Base-by-base conservation (phyloP, 1,140 invertebrate species). In the Sitobion miscanthi region DNA sequence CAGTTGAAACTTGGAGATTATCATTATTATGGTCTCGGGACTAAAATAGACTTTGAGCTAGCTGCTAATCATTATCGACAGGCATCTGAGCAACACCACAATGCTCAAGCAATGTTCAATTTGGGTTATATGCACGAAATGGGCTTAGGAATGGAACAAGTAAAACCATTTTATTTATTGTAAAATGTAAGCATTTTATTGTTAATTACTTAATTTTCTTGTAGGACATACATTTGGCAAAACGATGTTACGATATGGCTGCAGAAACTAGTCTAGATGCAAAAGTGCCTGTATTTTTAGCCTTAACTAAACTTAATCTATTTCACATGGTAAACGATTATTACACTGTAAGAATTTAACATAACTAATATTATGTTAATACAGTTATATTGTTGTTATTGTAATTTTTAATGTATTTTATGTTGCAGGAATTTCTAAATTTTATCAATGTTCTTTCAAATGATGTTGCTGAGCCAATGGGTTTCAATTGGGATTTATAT, bases 111-210 rank as follows among this genome's bases (percentile, higher is more conserved):
- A 14, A 99, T 99, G 97, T 99, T 99, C 95, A 99, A 99, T 96
- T 96, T 99, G 86, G 99, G 98, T 7, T 99, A 99, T 95, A 99
- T 99, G 99, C 99, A 99, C 95, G 99, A 99, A 95, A 97, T 98
- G 94, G 99, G 99, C 0, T 96, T 99, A 38, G 99, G 99, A 11
- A 97, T 99, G 95, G 96, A 97, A 95, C 96, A 96, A 95, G 96
- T 97, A 95, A 93, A 90, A 85, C 0, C 25, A 30, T 91, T 4
- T 77, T 91, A 52, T 86, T 77, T 90, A 1, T 21, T 82, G n/a
- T 93, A 20, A n/a, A 87, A n/a, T 47, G 1, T 42, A 11, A 83
- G 7, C 38, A 38, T 52, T 42, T 93, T 45, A 9, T 93, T 23
- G 8, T 86, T 9, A 45, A 54, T 91, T 2, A 0, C 0, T 93